Percentiles rank a stretch among this genome's conserved stretches.
Conservation (phyloP, 2,113 vertebrate species). For the Sebastes schlegelii region DNA sequence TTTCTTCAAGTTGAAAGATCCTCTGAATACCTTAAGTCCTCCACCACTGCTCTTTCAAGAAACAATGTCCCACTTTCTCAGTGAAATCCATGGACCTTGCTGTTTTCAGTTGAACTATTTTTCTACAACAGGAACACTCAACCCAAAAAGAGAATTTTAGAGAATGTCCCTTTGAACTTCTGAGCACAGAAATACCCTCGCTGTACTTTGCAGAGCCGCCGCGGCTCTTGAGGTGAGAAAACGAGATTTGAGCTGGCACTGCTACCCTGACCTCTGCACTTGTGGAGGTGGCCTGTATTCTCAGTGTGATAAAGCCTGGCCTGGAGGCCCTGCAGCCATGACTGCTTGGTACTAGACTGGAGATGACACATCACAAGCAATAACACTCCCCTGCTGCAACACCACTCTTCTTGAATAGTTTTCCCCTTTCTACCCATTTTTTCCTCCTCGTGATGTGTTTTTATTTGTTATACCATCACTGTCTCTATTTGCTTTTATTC, state of each 20-base stretch:
- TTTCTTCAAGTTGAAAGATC: neutral
- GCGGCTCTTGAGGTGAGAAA: constrained; percentile 48
- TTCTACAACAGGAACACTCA: neutral
- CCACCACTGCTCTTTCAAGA: neutral
- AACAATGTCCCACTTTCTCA: neutral
- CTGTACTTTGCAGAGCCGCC: constrained; percentile 23
- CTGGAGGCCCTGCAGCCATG: constrained; percentile 37
- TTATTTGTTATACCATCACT: neutral
- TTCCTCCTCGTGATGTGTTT: neutral
- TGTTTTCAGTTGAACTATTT: neutral
- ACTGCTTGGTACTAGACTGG: constrained; percentile 33
- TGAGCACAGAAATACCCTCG: constrained; percentile 4
- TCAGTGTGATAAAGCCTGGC: constrained; percentile 41
- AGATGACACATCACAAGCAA: constrained; percentile 59
- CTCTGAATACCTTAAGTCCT: neutral
- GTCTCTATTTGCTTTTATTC: neutral
- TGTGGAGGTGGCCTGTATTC: constrained; percentile 56
- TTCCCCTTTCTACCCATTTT: neutral
- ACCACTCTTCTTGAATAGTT: constrained; percentile 16
- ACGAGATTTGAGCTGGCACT: constrained; percentile 59
- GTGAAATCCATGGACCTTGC: neutral
- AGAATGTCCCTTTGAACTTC: constrained; percentile 30
- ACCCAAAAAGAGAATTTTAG: neutral
- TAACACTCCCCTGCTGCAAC: constrained; percentile 38
- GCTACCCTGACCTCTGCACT: constrained; percentile 46